Base-by-base conservation (phyloP, 2,888 invertebrate genomes). In the Luffia ferchaultella region DNA sequence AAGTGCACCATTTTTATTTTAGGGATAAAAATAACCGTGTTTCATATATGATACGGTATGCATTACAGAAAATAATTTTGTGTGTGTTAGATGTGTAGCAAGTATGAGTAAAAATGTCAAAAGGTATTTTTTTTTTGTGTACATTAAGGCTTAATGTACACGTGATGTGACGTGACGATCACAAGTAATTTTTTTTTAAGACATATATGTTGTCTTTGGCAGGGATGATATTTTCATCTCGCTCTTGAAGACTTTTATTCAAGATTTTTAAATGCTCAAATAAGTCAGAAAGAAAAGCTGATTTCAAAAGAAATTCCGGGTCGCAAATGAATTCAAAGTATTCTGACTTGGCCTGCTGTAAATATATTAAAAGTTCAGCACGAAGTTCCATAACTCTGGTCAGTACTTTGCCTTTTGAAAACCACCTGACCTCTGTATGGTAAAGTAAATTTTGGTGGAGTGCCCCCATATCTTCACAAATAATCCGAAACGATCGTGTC, bases 391-490 rank as follows among this genome's bases (percentile, higher is more conserved):
- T 52, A 58, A 62, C 54, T 57, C 53, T 48, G 51, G 50, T 53
- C 50, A 54, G 51, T 53, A 53, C 57, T 46, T 59, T 61, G 50
- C 60, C 58, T 59, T 58, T 58, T 45, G 54, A 58, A 49, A 57
- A 55, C 60, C 55, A 61, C 50, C 59, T 57, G 45, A 60, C 57
- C 54, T 61, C 60, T 57, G 57, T 57, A 47, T 59, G 55, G 50
- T 56, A 59, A 53, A 63, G 55, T 17, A 61, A 47, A 58, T 57
- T 55, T 51, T 60, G 55, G 49, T 59, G 58, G 45, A 58, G 58
- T 40, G 53, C 48, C 16, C 54, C 55, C 55, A 58, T 57, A 52
- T 56, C 54, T 58, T 57, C 61, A 61, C 59, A 61, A 56, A 60
- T 19, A 17, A 57, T 59, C 53, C 55, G 44, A 42, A 60, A 60